Percentiles rank a stretch among this genome's conserved stretches.
Evolutionary conservation across 2,888 invertebrate species (phyloP).

Genomic region (Clivina fossor): DNA sequence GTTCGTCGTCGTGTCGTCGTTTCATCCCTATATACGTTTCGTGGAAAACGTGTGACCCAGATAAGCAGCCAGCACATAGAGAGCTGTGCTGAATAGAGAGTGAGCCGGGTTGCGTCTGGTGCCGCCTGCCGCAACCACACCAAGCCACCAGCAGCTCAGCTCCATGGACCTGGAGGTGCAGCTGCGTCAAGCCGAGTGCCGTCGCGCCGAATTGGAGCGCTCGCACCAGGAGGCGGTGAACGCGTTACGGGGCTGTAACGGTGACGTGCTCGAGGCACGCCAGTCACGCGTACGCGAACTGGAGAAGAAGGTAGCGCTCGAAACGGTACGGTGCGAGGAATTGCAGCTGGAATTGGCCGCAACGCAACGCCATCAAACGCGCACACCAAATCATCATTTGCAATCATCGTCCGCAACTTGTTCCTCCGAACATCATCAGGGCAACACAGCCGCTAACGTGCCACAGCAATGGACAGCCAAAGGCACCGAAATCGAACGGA

Average conservation of each 20-base stretch:
- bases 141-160: background rate
- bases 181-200: conserved; percentile 77
- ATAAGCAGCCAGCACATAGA: too few species aligned
- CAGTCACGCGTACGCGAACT: conserved; percentile 85
- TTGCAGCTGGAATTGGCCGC: conserved; percentile 83
- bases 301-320: conserved; percentile 79
- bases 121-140: conserved; percentile 1
- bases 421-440: conserved; percentile 49
- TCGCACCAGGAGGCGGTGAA: conserved; percentile 77
- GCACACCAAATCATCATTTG: conserved; percentile 51
- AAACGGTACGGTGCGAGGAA: conserved; percentile 73
- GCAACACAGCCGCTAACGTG: conserved; percentile 41
- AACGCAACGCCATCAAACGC: conserved; percentile 53
- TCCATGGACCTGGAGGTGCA: conserved; percentile 67
- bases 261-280: conserved; percentile 69
- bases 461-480: conserved; percentile 55
- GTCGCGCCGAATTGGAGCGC: conserved; percentile 74
- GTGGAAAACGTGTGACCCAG: too few species aligned
- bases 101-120: conserved; percentile 7
- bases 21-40: too few species aligned
- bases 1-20: too few species aligned
- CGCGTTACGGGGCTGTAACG: conserved; percentile 56
- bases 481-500: conserved; percentile 82
- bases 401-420: conserved; percentile 46
- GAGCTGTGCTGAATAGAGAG: conserved; percentile 4